Base-by-base conservation (phyloP, 2,797 vertebrate genomes). In the Xiphorhynchus erythropygius region DNA sequence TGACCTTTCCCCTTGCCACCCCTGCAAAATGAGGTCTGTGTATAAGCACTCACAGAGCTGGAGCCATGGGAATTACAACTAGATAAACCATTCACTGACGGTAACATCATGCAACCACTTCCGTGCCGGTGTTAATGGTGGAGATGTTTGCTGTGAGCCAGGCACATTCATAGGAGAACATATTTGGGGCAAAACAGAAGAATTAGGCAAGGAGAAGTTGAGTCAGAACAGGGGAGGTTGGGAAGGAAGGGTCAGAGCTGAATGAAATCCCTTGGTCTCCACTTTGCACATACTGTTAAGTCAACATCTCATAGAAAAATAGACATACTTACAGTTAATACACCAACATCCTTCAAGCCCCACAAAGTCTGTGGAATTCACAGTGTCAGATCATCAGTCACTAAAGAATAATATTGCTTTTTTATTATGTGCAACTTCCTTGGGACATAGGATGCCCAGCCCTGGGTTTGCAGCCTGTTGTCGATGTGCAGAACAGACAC, bases 1-100 rank as follows among this genome's bases (percentile, higher is more conserved):
- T 97, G 96, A 97, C 97, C 98, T 98, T 98, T 96, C 96, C 96
- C 97, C 97, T 97, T 98, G 97, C 97, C 86, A 97, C 97, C 94
- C 77, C 95, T 83, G 76, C 84, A 84, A 88, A 95, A 93, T 65
- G 87, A 97, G 96, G 94, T 97, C 95, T 95, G 96, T 91, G 89
- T 94, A 95, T 55, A 94, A 95, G 96, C 91, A 96, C 96, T 95
- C 57, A 9, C 63, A 86, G 93, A 86, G 70, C 90, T 97, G 94
- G 96, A 97, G 95, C 95, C 94, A 94, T 89, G 70, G 91, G 85
- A 89, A 93, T 92, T 93, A 89, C 53, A 65, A 87, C 81, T 74
- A 95, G 93, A 92, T 96, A 93, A 89, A 96, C 84, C 87, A 56
- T 83, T 63, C 64, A 22, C 80, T 53, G 94, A 87, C 57, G 37